These are phyloP conservation scores for Germaria angustata DNA, from an alignment of 2,888 invertebrate genomes.

Conservation along the genomic window DNA sequence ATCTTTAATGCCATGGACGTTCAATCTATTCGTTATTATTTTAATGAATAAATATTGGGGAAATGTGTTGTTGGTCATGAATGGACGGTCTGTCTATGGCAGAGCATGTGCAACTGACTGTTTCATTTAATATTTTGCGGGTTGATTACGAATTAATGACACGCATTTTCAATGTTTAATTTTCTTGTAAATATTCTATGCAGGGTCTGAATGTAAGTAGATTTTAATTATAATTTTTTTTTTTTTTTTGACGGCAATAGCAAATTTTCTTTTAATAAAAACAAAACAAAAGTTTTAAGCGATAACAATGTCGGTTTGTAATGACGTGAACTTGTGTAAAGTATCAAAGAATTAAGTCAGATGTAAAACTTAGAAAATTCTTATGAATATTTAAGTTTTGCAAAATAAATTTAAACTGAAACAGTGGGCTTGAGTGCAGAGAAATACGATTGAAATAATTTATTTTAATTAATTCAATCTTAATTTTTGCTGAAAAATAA, in stretches of 20 bases:
- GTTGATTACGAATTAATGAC: slow-evolving; percentile 53
- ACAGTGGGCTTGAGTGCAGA: not conserved
- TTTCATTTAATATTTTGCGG: not conserved
- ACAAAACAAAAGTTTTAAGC: not conserved
- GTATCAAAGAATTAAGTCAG: not conserved
- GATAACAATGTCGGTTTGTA: slow-evolving; percentile 20
- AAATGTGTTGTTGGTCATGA: not conserved
- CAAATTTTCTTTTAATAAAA: not conserved
- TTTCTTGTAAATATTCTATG: not conserved
- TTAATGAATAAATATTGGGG: not conserved
- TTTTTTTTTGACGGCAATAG: not conserved
- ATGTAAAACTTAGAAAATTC: not conserved
- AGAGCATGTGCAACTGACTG: not conserved
- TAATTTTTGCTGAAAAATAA: too few species aligned
- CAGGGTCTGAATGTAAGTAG: not conserved
- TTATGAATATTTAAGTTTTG: not conserved
- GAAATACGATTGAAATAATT: too few species aligned
- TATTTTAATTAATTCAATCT: too few species aligned
- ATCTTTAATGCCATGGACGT: not conserved
- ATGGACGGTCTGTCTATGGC: not conserved
- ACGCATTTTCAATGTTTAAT: slow-evolving; percentile 32
- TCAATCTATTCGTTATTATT: not conserved
- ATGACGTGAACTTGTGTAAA: slow-evolving; percentile 24
- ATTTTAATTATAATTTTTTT: not conserved
- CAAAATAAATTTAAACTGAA: not conserved